Evolutionary conservation across 2,888 invertebrate genomes (phyloP), one percentile per base, ranked within the genome.

Genomic region (Malthinus flaveolus): DNA sequence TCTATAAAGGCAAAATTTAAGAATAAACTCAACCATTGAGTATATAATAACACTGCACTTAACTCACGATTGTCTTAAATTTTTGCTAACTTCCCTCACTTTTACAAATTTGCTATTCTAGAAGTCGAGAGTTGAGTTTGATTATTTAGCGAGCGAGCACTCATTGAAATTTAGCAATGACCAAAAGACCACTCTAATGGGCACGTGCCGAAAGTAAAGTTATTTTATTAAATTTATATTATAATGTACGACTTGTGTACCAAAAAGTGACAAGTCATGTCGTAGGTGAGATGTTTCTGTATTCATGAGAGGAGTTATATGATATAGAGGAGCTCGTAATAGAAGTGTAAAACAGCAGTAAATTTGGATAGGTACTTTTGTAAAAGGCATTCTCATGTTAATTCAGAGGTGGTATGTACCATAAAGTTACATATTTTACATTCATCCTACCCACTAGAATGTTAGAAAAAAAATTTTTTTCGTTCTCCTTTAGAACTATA

Each of bases 181-280:
- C 15, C 37, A 37, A 37, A 9, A 37, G 15, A 11, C 15, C 37
- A 4, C 37, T 13, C n/a, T 13, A 37, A n/a, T 7, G 15, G 37
- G 37, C 37, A 37, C 37, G 37, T 37, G 12, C 15, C 15, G 8
- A 42, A 42, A 42, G n/a, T 42, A 15, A 15, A 42, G 15, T 42
- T 42, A 42, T 42, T 15, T 42, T 9, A 35, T 44, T 39, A 48
- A 44, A 52, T 47, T 60, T 47, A 32, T 45, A 45, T 35, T 60
- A 64, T 52, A 62, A 66, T 62, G 66, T 67, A 67, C 62, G 67
- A 68, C 68, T 68, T 69, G 65, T 64, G 65, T 61, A 59, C 66
- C 68, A 72, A 75, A 73, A 74, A 75, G 73, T 74, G 74, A 71
- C 73, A 74, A 75, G 72, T 64, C 73, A 62, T 73, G 75, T 73